phyloP scores from a whole-genome alignment of 2,113 vertebrate species.

The Plecturocebus donacophilus region DNA sequence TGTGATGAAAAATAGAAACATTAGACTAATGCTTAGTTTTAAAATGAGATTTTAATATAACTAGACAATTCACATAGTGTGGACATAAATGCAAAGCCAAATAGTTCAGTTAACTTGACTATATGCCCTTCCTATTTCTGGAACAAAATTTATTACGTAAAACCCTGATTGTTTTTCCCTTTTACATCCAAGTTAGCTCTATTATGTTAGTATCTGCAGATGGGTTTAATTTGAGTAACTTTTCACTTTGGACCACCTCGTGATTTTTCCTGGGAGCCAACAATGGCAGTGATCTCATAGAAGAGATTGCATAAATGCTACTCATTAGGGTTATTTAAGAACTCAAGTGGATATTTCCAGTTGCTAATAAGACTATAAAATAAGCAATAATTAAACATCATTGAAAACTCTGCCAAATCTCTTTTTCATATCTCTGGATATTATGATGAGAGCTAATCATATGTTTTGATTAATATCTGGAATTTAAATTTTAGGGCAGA shows the following conservation, averaged over 20 bases:
- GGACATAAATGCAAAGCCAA: slow-evolving; percentile 2
- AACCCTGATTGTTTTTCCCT: slow-evolving; percentile 50
- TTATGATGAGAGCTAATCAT: not conserved
- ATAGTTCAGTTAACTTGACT: not conserved
- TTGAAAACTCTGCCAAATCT: not conserved
- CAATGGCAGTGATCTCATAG: slow-evolving; percentile 78
- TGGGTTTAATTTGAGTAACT: slow-evolving; percentile 75
- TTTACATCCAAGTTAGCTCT: slow-evolving; percentile 69
- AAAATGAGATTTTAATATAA: slow-evolving; percentile 12
- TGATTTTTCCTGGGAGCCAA: slow-evolving; percentile 68
- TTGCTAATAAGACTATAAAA: slow-evolving; percentile 36
- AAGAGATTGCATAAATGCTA: slow-evolving; percentile 68
- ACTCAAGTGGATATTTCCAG: not conserved
- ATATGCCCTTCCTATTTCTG: not conserved
- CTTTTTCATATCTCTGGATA: not conserved
- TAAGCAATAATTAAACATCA: slow-evolving; percentile 28
- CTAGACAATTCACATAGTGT: not conserved
- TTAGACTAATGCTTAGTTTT: slow-evolving; percentile 16
- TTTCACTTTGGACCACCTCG: slow-evolving; percentile 77
- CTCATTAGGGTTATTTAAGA: slow-evolving; percentile 67
- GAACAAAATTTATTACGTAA: slow-evolving; percentile 47
- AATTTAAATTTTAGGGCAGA: slow-evolving; percentile 43
- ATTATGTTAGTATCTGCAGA: slow-evolving; percentile 61
- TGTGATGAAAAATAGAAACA: not conserved
- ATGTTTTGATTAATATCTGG: slow-evolving; percentile 20